Conservation (phyloP, 2,113 vertebrate species). For the Psittacula cyanocephala region DNA sequence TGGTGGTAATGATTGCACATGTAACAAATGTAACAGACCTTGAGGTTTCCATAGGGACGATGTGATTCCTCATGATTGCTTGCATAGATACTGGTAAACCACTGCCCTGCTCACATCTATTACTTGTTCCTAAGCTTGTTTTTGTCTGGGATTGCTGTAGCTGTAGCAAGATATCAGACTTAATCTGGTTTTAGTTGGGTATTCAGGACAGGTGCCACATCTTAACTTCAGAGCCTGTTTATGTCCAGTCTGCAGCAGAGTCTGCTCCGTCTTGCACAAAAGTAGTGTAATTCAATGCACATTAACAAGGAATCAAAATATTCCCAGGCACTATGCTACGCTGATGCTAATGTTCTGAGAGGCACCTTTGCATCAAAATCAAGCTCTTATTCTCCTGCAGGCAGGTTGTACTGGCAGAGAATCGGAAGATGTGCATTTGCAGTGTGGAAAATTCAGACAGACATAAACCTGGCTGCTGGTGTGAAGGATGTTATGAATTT, state of each 20-base stretch:
- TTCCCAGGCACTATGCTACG: neutral
- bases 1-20: neutral
- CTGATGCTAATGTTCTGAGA: neutral
- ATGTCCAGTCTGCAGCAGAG: neutral
- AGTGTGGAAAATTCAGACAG: neutral
- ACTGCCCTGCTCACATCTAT: neutral
- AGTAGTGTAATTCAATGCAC: neutral
- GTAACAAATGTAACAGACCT: neutral
- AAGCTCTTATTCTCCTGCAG: neutral
- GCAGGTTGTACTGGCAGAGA: neutral
- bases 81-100: neutral
- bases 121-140: neutral
- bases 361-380: neutral
- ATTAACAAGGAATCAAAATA: neutral
- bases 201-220: neutral
- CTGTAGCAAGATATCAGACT: rapidly evolving
- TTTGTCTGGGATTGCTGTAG: neutral
- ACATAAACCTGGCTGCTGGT: neutral
- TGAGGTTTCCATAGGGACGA: neutral
- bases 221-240: neutral
- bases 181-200: neutral
- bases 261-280: neutral
- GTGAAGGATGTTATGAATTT: neutral
- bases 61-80: neutral
- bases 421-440: neutral